Evolutionary conservation across 2,113 vertebrate species (phyloP).

Genomic region (Phalacrocorax aristotelis): DNA sequence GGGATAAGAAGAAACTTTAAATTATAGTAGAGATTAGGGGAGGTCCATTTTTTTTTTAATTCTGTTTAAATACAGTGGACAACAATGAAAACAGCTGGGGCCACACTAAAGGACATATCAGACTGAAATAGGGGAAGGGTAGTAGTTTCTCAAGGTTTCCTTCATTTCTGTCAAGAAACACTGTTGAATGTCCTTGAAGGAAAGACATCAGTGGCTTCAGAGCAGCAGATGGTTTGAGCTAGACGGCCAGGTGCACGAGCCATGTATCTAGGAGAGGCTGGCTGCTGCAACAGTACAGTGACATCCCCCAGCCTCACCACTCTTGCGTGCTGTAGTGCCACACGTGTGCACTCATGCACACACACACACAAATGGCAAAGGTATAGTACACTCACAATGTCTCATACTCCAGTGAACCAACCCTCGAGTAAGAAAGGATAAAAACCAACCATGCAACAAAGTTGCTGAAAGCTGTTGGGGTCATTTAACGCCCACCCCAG

Average conservation of each 20-base stretch:
- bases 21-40: background rate
- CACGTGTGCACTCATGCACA: background rate
- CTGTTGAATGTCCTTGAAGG: background rate
- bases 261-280: background rate
- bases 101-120: background rate
- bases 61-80: background rate
- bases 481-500: accelerated
- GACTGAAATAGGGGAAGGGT: background rate
- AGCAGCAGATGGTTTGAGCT: background rate
- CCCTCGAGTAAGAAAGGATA: background rate
- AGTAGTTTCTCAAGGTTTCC: background rate
- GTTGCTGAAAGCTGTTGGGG: background rate
- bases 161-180: background rate
- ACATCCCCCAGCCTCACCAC: background rate
- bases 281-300: background rate
- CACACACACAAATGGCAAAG: background rate
- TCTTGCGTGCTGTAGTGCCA: background rate
- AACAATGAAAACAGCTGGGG: background rate
- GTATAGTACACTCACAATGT: background rate
- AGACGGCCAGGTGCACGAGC: background rate
- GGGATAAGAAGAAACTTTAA: background rate
- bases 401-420: background rate
- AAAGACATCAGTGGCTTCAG: background rate
- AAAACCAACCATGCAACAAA: background rate
- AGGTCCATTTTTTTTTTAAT: background rate